Evolutionary conservation across 2,797 vertebrate genomes (phyloP).

Genomic region (Poecilia wingei): DNA sequence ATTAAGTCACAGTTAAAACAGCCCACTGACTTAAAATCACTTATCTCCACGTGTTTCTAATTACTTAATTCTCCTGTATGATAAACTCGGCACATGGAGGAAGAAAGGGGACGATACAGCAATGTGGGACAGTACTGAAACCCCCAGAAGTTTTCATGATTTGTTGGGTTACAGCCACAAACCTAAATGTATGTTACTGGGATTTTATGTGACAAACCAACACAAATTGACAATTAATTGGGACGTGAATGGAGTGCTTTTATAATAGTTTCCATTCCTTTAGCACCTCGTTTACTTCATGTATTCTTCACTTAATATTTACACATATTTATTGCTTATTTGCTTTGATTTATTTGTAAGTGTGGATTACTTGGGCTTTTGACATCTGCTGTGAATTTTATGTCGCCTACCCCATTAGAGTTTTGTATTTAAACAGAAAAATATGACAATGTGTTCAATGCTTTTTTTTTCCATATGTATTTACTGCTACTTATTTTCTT

Average conservation of each 20-base stretch:
- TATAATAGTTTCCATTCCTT: not conserved
- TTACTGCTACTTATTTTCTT: not conserved
- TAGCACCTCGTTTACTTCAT: not conserved
- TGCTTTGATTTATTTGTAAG: not conserved
- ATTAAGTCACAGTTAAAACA: conserved; percentile 62
- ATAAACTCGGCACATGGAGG: conserved; percentile 17
- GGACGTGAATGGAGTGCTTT: not conserved
- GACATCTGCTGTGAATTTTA: not conserved
- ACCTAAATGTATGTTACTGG: not conserved
- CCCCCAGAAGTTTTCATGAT: not conserved
- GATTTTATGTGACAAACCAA: not conserved
- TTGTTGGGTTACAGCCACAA: not conserved
- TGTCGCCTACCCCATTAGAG: not conserved
- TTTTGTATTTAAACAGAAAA: not conserved
- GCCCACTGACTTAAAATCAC: conserved; percentile 43
- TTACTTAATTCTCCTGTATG: conserved; percentile 16
- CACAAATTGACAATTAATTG: not conserved
- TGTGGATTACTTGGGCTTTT: not conserved
- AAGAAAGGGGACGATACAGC: conserved; percentile 7
- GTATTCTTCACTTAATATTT: not conserved
- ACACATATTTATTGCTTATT: not conserved
- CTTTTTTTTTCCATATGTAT: not conserved
- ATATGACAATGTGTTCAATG: not conserved
- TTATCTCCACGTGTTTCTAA: conserved; percentile 10
- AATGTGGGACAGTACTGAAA: not conserved